Evolutionary conservation across 2,888 invertebrate species (phyloP).

Genomic region (Drosophila neutralis): DNA sequence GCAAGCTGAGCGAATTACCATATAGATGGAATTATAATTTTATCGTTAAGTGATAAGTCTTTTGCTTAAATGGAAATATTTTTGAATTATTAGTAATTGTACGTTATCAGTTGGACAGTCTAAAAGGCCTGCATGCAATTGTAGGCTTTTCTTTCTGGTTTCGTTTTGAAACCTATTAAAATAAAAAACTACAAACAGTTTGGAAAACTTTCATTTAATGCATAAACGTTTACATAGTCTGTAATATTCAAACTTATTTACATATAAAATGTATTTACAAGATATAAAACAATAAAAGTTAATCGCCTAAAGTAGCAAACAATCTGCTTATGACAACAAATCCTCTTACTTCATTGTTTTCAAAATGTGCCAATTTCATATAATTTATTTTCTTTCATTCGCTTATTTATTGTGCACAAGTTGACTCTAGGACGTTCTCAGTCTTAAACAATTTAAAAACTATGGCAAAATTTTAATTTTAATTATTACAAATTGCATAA

Average conservation of each 20-base stretch:
- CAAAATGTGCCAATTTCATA: constrained; percentile 39
- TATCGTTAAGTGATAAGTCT: background rate
- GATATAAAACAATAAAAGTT: constrained; percentile 63
- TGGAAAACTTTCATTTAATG: constrained; percentile 54
- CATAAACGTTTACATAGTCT: constrained; percentile 50
- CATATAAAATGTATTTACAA: constrained; percentile 77
- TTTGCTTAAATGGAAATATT: background rate
- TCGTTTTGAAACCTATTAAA: background rate
- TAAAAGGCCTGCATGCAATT: background rate
- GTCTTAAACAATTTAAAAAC: constrained; percentile 84
- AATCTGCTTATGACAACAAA: constrained; percentile 70
- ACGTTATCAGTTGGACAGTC: background rate
- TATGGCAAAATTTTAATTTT: constrained; percentile 82
- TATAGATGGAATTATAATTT: background rate
- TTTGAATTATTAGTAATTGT: background rate
- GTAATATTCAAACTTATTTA: constrained; percentile 70
- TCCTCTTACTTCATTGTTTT: constrained; percentile 38
- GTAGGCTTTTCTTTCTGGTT: background rate
- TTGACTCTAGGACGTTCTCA: constrained; percentile 84
- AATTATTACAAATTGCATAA: constrained; percentile 77
- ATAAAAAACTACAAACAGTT: constrained; percentile 6
- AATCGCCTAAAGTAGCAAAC: constrained; percentile 70
- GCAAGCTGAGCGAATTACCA: background rate
- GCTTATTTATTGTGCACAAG: constrained; percentile 59
- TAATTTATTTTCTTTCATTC: constrained; percentile 42